Evolutionary conservation across 2,113 vertebrate species (phyloP).

Genomic region (Craseonycteris thonglongyai): DNA sequence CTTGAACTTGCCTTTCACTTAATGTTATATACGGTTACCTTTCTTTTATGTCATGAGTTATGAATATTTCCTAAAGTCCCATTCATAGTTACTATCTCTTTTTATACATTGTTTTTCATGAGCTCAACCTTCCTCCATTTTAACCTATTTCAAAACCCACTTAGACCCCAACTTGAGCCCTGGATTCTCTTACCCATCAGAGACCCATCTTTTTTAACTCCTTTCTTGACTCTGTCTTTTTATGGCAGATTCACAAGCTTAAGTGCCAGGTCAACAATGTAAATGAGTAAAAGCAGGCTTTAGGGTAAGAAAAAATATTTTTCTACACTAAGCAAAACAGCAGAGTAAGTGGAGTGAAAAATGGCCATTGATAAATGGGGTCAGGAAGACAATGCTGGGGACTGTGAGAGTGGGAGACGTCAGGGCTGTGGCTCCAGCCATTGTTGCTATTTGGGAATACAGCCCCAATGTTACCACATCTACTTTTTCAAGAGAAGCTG

Average conservation of each 20-base stretch:
- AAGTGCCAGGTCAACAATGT: not conserved
- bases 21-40: not conserved
- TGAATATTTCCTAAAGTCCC: not conserved
- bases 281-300: not conserved
- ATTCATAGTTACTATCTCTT: not conserved
- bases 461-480: not conserved
- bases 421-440: not conserved
- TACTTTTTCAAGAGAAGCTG: not conserved
- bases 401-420: not conserved
- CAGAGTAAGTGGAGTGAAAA: not conserved
- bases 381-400: not conserved
- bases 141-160: not conserved
- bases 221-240: not conserved
- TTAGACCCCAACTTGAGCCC: not conserved
- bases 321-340: not conserved
- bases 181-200: not conserved
- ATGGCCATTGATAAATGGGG: not conserved
- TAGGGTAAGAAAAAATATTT: not conserved
- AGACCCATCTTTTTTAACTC: not conserved
- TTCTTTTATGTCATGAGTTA: not conserved
- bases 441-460: not conserved
- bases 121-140: not conserved
- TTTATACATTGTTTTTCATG: not conserved
- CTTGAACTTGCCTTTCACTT: not conserved
- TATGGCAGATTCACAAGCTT: not conserved